phyloP scores from a whole-genome alignment of 1,140 invertebrate genomes.

The Panulirus ornatus region DNA sequence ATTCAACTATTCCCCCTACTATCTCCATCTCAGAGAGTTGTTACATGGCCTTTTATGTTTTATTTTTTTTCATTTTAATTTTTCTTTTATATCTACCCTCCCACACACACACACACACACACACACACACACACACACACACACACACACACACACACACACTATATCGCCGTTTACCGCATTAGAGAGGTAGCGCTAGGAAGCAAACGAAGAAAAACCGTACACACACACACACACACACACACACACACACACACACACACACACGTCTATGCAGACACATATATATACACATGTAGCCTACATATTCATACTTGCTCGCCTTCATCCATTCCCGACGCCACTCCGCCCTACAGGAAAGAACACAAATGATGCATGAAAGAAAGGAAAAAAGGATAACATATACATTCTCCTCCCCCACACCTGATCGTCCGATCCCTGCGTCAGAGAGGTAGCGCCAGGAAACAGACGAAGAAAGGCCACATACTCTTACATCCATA shows the following conservation, averaged over 20 bases:
- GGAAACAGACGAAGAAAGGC: too few relatives aligned
- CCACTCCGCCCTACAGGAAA: too few relatives aligned
- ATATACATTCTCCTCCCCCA: too few relatives aligned
- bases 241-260: conserved; percentile 33
- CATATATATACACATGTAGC: too few relatives aligned
- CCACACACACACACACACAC: not conserved
- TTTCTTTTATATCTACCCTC: not conserved
- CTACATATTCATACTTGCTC: too few relatives aligned
- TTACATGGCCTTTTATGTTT: not conserved
- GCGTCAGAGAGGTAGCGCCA: too few relatives aligned
- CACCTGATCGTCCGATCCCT: not conserved
- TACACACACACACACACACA: not conserved
- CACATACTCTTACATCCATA: too few relatives aligned
- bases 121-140: conserved; percentile 26
- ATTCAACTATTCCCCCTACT: too few relatives aligned
- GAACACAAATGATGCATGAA: not conserved
- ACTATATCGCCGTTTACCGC: not conserved
- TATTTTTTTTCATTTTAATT: not conserved
- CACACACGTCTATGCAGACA: too few relatives aligned
- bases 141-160: conserved; percentile 36
- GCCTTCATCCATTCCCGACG: too few relatives aligned
- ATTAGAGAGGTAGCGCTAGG: too few relatives aligned
- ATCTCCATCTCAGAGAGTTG: not conserved
- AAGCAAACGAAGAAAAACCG: too few relatives aligned
- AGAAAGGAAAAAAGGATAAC: not conserved